These are phyloP conservation scores for Heliconius ismenius DNA, from an alignment of 2,888 invertebrate species.

Conservation along the genomic window DNA sequence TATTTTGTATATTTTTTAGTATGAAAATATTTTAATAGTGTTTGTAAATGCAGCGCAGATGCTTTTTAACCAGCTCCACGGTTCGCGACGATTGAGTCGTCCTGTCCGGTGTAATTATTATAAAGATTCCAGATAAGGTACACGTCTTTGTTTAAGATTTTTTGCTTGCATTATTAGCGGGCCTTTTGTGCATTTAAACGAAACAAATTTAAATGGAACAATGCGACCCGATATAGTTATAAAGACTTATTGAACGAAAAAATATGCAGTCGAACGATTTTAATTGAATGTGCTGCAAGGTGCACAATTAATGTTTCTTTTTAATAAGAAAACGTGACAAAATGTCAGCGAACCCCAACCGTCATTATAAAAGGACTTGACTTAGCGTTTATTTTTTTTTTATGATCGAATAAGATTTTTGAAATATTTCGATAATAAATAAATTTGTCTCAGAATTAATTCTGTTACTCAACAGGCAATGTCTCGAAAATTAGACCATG, in stretches of 20 bases:
- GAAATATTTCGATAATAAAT: neutral
- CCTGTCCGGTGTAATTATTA: constrained; percentile 76
- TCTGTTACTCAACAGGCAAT: no score
- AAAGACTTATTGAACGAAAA: constrained; percentile 35
- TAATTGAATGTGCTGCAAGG: constrained; percentile 35
- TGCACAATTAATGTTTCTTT: constrained; percentile 22
- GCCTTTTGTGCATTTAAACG: constrained; percentile 43
- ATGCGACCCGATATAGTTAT: constrained; percentile 41
- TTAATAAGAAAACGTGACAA: neutral
- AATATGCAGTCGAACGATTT: constrained; percentile 27
- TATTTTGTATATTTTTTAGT: constrained; percentile 29
- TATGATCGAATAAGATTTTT: neutral
- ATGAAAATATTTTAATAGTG: constrained; percentile 24
- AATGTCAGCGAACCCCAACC: neutral
- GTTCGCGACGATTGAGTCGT: constrained; percentile 69
- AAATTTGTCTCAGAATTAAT: neutral
- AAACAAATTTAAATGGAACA: constrained; percentile 41
- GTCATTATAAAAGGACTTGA: neutral
- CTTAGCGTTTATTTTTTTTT: neutral
- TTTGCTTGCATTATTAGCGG: constrained; percentile 47
- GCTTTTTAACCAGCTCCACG: constrained; percentile 36
- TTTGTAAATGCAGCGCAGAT: constrained; percentile 17
- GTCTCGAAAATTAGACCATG: no score
- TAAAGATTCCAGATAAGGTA: constrained; percentile 74
- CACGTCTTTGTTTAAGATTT: constrained; percentile 58